These are phyloP conservation scores for Rhimphoctona megacephalus DNA, from an alignment of 2,888 invertebrate species.

Conservation along the genomic window DNA sequence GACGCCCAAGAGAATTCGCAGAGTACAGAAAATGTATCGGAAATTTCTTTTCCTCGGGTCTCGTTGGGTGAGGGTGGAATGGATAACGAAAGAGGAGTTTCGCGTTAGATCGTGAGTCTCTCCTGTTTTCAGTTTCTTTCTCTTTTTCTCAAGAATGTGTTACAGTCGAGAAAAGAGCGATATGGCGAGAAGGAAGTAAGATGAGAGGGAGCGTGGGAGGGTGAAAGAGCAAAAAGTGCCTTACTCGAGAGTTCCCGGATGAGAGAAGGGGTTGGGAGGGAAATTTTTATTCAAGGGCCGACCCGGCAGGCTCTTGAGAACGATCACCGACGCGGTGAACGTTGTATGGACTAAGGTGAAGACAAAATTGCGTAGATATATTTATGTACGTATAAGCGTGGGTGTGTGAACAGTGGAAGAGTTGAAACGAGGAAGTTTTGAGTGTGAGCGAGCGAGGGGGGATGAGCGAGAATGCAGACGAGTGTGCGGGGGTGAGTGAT, in stretches of 20 bases:
- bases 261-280: slow-evolving; percentile 34
- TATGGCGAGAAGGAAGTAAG: slow-evolving; percentile 28
- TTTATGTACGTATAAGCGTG: neutral
- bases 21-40: slow-evolving; percentile 33
- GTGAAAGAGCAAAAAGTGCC: slow-evolving; percentile 68
- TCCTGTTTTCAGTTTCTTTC: neutral
- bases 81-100: slow-evolving; percentile 29
- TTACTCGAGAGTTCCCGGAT: slow-evolving; percentile 62
- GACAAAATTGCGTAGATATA: slow-evolving; percentile 32
- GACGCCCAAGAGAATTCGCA: slow-evolving; percentile 14
- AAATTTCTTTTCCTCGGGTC: slow-evolving; percentile 31
- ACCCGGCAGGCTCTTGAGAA: slow-evolving; percentile 69
- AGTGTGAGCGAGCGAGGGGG: slow-evolving; percentile 52
- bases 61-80: slow-evolving; percentile 21
- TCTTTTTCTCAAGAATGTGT: slow-evolving; percentile 9
- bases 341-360: slow-evolving; percentile 49
- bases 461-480: slow-evolving; percentile 57
- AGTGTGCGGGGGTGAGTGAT: slow-evolving; percentile 28
- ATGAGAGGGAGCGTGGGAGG: slow-evolving; percentile 19
- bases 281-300: slow-evolving; percentile 76
- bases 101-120: neutral
- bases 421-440: slow-evolving; percentile 55
- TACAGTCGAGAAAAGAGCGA: slow-evolving; percentile 40
- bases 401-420: slow-evolving; percentile 5
- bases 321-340: slow-evolving; percentile 70